Conservation (phyloP, 2,797 vertebrate species). For the Galaxias olidus region DNA sequence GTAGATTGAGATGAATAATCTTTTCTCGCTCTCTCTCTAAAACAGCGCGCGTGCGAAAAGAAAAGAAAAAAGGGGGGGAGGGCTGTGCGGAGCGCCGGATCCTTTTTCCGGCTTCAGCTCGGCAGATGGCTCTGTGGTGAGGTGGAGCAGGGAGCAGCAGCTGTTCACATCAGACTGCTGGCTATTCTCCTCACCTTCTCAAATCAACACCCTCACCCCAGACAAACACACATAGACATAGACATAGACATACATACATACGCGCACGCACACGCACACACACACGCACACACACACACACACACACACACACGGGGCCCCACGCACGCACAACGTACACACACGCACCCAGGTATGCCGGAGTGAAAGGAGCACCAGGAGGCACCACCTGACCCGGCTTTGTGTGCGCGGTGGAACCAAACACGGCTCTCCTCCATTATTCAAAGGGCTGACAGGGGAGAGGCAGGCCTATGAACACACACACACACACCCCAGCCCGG, state of each 20-base stretch:
- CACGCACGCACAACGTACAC: conserved; percentile 11
- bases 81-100: conserved; percentile 21
- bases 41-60: conserved; percentile 20
- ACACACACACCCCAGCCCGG: no score
- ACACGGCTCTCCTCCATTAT: conserved; percentile 71
- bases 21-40: neutral
- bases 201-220: conserved; percentile 5
- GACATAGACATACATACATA: neutral
- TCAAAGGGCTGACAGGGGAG: conserved; percentile 54
- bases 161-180: conserved; percentile 57
- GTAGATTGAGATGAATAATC: neutral
- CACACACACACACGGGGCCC: conserved; percentile 30
- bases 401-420: conserved; percentile 46
- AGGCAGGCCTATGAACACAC: conserved; percentile 16
- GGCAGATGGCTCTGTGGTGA: conserved; percentile 67
- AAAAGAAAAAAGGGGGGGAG: conserved; percentile 17
- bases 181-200: conserved; percentile 49
- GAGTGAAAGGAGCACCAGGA: conserved; percentile 24
- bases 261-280: conserved; percentile 23
- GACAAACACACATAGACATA: conserved; percentile 11
- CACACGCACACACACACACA: conserved; percentile 28
- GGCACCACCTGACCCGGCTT: conserved; percentile 34
- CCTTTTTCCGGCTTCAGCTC: conserved; percentile 11
- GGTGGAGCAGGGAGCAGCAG: conserved; percentile 59
- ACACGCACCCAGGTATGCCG: conserved; percentile 4